Conservation (phyloP, 1,140 invertebrate species). For the Drepana arcuata region DNA sequence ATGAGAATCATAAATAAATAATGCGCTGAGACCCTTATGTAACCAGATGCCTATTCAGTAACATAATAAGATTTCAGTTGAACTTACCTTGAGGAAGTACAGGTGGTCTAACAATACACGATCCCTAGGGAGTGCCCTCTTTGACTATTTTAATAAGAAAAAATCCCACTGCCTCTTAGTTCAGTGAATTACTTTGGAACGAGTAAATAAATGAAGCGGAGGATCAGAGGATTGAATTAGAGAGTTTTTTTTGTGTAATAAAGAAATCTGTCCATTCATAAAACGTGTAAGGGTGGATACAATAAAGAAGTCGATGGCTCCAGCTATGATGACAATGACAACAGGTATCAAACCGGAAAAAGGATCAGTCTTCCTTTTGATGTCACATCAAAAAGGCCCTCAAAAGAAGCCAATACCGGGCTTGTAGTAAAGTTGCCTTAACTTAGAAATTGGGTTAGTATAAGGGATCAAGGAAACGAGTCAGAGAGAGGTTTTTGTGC, state of each 20-base stretch:
- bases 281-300: constrained; percentile 50
- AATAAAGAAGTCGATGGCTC: constrained; percentile 41
- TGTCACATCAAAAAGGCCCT: constrained; percentile 47
- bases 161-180: constrained; percentile 37
- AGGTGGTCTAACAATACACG: constrained; percentile 58
- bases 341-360: constrained; percentile 55
- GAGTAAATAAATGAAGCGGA: constrained; percentile 58
- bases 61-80: constrained; percentile 63
- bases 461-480: too few relatives aligned
- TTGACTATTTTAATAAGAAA: constrained; percentile 67
- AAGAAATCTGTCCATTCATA: constrained; percentile 60
- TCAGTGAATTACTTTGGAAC: constrained; percentile 55
- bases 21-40: constrained; percentile 42
- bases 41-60: constrained; percentile 54
- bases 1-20: constrained; percentile 51
- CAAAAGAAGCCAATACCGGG: constrained; percentile 24
- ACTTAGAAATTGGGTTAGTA: constrained; percentile 16
- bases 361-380: constrained; percentile 62
- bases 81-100: constrained; percentile 48
- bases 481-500: too few relatives aligned
- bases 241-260: constrained; percentile 59
- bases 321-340: constrained; percentile 37
- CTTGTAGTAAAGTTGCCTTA: constrained; percentile 13
- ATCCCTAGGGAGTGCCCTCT: constrained; percentile 39
- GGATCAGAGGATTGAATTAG: constrained; percentile 66